phyloP scores from a whole-genome alignment of 1,140 invertebrate species.

The Luehdorfia chinensis region DNA sequence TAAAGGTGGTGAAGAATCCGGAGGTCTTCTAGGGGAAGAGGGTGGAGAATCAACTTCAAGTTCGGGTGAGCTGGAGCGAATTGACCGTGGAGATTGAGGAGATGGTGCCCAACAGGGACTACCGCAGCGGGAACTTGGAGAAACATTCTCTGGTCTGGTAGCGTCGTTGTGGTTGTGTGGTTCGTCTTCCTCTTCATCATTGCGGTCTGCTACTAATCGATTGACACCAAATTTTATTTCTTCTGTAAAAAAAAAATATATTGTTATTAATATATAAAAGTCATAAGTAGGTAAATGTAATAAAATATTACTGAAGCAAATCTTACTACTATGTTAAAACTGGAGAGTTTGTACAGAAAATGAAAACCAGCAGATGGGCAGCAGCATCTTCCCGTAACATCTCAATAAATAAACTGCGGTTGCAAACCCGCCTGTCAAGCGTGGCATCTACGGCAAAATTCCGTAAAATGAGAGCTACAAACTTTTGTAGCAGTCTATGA shows the following conservation, averaged over 20 bases:
- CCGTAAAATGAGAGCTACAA: too few species aligned
- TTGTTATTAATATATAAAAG: too few species aligned
- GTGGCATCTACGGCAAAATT: too few species aligned
- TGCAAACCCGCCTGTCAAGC: too few species aligned
- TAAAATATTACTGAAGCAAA: neutral
- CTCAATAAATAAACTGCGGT: too few species aligned
- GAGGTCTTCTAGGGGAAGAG: constrained; percentile 75
- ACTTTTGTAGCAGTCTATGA: too few species aligned
- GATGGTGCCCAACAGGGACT: constrained; percentile 69
- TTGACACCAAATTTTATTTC: constrained; percentile 86
- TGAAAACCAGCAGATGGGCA: too few species aligned
- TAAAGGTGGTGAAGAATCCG: constrained; percentile 73
- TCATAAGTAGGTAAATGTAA: too few species aligned
- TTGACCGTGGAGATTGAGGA: constrained; percentile 74
- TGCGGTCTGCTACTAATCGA: constrained; percentile 81
- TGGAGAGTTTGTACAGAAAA: too few species aligned
- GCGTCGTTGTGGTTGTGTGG: constrained; percentile 66
- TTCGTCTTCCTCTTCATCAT: constrained; percentile 77
- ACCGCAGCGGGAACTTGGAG: constrained; percentile 68
- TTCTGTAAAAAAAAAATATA: constrained; percentile 76
- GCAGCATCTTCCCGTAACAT: too few species aligned
- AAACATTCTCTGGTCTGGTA: constrained; percentile 56
- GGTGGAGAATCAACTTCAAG: constrained; percentile 84
- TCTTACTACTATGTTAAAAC: too few species aligned
- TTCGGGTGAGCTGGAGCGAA: constrained; percentile 81